Base-by-base conservation (phyloP, 2,888 invertebrate species). In the Sclerodermus sp. region DNA sequence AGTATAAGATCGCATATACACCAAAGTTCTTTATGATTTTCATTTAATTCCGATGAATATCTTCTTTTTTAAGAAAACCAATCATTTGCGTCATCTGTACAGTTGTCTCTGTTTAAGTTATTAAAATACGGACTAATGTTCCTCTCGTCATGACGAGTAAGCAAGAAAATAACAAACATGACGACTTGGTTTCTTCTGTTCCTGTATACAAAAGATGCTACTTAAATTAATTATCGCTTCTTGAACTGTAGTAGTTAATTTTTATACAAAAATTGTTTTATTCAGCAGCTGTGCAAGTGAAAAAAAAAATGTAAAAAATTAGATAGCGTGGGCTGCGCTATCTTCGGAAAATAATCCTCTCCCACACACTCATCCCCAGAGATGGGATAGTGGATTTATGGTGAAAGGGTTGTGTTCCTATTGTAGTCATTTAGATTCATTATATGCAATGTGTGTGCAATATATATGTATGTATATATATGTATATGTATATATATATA, bases 361-460 rank as follows among this genome's bases (percentile, higher is more conserved):
- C 70, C 68, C 74, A 61, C 58, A 67, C 74, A 74, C 74, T 74
- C 71, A 72, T 74, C 68, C 65, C 65, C 73, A 74, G 74, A 62
- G 73, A 64, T 48, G 68, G 56, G 73, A 72, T 73, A 74, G 74
- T 74, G 74, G 66, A 67, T 74, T 74, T 74, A 73, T 74, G 71
- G 74, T 64, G 71, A 73, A 71, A 74, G 65, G 72, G 68, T 62
- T 74, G 64, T 67, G 54, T 67, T 71, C 70, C 70, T 60, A 31
- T 14, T 38, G 18, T 36, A 43, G 17, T 29, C 18, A 62, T 50
- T 15, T 45, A 29, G 41, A 32, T 57, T 47, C 55, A 44, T 38
- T 40, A 41, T 45, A 49, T 60, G 49, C 50, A 57, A 14, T n/a
- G 10, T 34, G 34, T 34, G 34, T 12, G 10, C 55, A 43, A 48